Evolutionary conservation across 64 coral and sea anemone genomes (phyloP).

Genomic region (Pachyseris speciosa): DNA sequence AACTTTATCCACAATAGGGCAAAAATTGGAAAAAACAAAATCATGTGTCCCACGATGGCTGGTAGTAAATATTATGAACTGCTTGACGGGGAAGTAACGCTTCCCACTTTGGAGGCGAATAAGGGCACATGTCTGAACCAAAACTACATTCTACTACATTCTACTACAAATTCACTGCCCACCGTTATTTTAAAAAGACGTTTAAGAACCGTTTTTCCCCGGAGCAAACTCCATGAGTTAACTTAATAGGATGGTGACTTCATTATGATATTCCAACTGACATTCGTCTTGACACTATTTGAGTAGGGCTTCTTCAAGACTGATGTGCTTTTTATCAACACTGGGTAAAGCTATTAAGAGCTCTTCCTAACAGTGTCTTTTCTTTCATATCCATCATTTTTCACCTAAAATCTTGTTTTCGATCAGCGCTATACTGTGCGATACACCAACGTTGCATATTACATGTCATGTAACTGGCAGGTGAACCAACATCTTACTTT

Average conservation of each 20-base stretch:
- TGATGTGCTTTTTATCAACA: neutral
- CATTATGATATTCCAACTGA: slow-evolving; percentile 5
- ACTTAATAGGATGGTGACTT: slow-evolving; percentile 11
- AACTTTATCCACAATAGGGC: neutral
- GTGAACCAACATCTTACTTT: neutral
- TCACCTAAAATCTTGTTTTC: neutral
- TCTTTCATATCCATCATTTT: neutral
- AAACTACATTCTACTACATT: too few relatives aligned
- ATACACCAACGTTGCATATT: neutral
- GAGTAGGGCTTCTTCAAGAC: neutral
- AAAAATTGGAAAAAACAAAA: neutral
- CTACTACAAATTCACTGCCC: neutral
- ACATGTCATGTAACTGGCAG: neutral
- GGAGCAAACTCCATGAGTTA: neutral
- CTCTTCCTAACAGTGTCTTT: neutral
- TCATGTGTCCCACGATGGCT: neutral
- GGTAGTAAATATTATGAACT: slow-evolving; percentile 51
- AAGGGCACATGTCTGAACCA: neutral
- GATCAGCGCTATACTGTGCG: neutral
- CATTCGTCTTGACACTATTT: slow-evolving; percentile 12
- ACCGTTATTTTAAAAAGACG: neutral
- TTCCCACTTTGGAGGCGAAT: slow-evolving; percentile 17
- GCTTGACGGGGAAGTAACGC: neutral
- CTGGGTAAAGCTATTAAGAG: neutral
- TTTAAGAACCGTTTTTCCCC: neutral